Evolutionary conservation across 2,888 invertebrate species (phyloP).

Genomic region (Poecilobothrus nobilitatus): DNA sequence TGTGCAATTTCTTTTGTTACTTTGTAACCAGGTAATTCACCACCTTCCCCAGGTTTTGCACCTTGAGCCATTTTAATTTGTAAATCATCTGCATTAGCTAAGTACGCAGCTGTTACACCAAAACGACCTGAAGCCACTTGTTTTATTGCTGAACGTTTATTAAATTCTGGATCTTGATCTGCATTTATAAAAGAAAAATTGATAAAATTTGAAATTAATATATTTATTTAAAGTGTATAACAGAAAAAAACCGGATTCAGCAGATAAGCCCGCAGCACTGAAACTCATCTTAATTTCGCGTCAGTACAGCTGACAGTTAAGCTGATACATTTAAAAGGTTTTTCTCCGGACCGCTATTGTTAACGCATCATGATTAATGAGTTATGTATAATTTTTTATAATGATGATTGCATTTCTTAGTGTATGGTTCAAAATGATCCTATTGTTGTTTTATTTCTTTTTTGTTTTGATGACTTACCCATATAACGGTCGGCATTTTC

Average conservation of each 20-base stretch:
- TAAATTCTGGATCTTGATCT: slow-evolving; percentile 68
- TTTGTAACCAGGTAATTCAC: slow-evolving; percentile 87
- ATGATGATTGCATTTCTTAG: neutral
- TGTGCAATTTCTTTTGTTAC: slow-evolving; percentile 91
- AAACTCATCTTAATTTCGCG: neutral
- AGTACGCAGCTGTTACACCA: slow-evolving; percentile 94
- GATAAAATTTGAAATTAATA: slow-evolving; percentile 8
- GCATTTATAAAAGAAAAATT: slow-evolving; percentile 11
- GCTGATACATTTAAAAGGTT: neutral
- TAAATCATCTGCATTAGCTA: slow-evolving; percentile 95
- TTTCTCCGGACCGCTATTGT: neutral
- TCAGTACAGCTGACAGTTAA: neutral
- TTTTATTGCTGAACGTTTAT: slow-evolving; percentile 90
- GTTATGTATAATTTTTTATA: neutral
- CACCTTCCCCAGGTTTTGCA: slow-evolving; percentile 98
- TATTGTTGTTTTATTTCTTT: neutral
- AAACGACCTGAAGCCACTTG: slow-evolving; percentile 98
- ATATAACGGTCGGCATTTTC: slow-evolving; percentile 74
- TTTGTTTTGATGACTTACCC: slow-evolving; percentile 30
- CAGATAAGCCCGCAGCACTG: neutral
- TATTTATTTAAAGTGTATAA: slow-evolving; percentile 9
- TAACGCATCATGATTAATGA: neutral
- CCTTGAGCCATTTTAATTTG: slow-evolving; percentile 99
- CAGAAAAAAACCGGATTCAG: neutral
- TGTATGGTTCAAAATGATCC: neutral